Evolutionary conservation across 2,888 invertebrate species (phyloP), one percentile per base, ranked within the genome.

Genomic region (Cinara cedri): DNA sequence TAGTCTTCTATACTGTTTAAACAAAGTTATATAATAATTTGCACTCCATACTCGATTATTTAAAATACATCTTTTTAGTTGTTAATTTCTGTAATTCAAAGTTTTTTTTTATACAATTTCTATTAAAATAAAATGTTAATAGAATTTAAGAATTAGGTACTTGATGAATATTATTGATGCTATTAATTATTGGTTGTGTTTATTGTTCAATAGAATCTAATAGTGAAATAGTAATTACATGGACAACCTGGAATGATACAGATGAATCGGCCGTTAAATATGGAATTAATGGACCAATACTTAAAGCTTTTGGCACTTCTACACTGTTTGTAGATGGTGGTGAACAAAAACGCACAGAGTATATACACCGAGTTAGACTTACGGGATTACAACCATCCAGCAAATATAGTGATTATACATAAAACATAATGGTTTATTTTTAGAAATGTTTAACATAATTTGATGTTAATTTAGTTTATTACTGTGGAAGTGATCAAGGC

Each of bases 321-420:
- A 88, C 87, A 8, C 83, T 88, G 54, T 96, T 96, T 86, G 87
- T 90, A 0, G 95, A 95, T 85, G 94, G 93, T 9, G 95, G 95
- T 1, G 82, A 84, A 0, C 85, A 87, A 81, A 88, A 88, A 75
- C 88, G 89, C 42, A 85, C 87, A 0, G 92, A 94, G 85, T 95
- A 90, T 86, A 92, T 96, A 81, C 96, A 96, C 85, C 89, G 90
- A 84, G 95, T 93, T 21, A 85, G 85, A 57, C 84, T 96, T 76
- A 85, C 84, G 10, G 85, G 91, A 84, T 87, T 94, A 44, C 86
- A 87, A 63, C 90, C 90, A 14, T 86, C 89, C 81, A 89, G 89
- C 60, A 89, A 86, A 84, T 94, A 94, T 85, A 86, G 91, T 89
- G 85, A 87, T 86, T 84, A 65, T 46, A 34, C 0, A 10, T 49